phyloP scores from a whole-genome alignment of 1,140 invertebrate species.

The Cydia fagiglandana region DNA sequence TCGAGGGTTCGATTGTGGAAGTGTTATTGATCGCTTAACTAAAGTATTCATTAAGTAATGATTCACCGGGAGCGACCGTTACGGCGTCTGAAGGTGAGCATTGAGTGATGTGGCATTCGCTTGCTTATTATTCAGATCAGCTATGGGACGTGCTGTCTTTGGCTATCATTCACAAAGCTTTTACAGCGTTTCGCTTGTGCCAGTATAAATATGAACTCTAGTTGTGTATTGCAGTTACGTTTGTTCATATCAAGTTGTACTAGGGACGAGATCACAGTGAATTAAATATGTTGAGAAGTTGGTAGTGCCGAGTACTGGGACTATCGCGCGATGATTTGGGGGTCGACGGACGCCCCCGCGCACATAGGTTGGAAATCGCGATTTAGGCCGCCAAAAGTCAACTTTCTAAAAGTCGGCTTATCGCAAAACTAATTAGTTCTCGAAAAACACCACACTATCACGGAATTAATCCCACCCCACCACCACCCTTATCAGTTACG shows the following conservation, averaged over 20 bases:
- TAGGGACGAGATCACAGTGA: background rate
- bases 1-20: background rate
- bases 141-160: constrained; percentile 44
- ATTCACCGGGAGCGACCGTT: constrained; percentile 37
- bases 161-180: constrained; percentile 38
- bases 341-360: constrained; percentile 57
- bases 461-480: too few relatives aligned
- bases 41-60: constrained; percentile 14
- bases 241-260: background rate
- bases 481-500: too few relatives aligned
- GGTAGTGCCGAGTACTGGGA: background rate
- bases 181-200: background rate
- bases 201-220: background rate
- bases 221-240: background rate
- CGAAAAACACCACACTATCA: too few relatives aligned
- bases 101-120: constrained; percentile 35
- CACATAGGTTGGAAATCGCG: too few relatives aligned
- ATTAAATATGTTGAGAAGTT: background rate
- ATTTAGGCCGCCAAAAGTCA: too few relatives aligned
- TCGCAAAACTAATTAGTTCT: too few relatives aligned
- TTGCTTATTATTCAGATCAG: constrained; percentile 58
- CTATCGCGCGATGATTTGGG: constrained; percentile 45
- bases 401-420: too few relatives aligned
- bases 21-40: constrained; percentile 7
- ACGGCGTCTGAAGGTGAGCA: constrained; percentile 33